phyloP scores from a whole-genome alignment of 1,140 invertebrate genomes.

The Sitophilus oryzae region DNA sequence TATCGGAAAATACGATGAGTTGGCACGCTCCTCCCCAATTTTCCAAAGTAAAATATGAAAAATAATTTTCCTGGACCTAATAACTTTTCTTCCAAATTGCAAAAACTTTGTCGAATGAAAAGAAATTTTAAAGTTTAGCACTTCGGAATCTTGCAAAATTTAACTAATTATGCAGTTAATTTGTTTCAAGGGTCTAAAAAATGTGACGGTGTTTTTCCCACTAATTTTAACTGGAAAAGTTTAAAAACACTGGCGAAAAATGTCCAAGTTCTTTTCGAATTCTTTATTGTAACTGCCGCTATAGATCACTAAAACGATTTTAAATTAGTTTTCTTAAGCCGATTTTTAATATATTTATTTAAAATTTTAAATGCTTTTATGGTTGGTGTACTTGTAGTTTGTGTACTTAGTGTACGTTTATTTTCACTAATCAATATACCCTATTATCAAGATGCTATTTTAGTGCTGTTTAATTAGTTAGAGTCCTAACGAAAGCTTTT shows the following conservation, averaged over 20 bases:
- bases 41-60: slow-evolving; percentile 19
- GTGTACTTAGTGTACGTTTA: no score
- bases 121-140: slow-evolving; percentile 21
- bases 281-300: background rate
- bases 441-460: no score
- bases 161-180: slow-evolving; percentile 22
- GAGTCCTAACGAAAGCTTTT: no score
- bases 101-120: slow-evolving; percentile 11
- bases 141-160: slow-evolving; percentile 13
- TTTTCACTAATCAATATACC: no score
- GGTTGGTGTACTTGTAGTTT: no score
- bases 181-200: slow-evolving; percentile 11
- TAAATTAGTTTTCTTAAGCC: background rate
- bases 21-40: slow-evolving; percentile 11
- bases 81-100: slow-evolving; percentile 18
- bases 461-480: no score
- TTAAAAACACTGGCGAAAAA: background rate
- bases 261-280: background rate
- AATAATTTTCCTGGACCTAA: slow-evolving; percentile 9
- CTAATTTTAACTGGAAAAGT: slow-evolving; percentile 14
- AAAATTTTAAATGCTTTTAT: no score
- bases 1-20: slow-evolving; percentile 16
- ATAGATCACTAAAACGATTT: background rate
- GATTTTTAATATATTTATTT: no score
- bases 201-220: slow-evolving; percentile 15